phyloP scores from a whole-genome alignment of 1,140 invertebrate species.

The Sycobia sp. region DNA sequence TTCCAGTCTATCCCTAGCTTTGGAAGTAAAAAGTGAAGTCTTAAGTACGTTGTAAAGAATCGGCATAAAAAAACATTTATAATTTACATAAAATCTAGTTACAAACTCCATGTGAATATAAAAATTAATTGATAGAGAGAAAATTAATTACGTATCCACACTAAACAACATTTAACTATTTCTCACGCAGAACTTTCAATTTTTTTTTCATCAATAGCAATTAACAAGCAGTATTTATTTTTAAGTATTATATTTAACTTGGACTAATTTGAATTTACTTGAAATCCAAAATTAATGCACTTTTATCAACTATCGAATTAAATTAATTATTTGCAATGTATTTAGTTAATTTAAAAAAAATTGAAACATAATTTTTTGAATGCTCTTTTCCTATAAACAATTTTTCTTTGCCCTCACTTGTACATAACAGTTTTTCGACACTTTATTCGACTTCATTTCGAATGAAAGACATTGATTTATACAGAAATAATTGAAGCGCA shows the following conservation, averaged over 20 bases:
- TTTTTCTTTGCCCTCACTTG: not conserved
- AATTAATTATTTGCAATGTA: not conserved
- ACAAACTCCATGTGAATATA: not conserved
- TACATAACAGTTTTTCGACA: not conserved
- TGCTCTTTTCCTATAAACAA: not conserved
- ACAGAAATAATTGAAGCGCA: not conserved
- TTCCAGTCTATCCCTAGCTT: not conserved
- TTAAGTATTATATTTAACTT: not conserved
- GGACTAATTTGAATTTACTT: not conserved
- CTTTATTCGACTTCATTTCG: not conserved
- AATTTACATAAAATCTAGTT: conserved; percentile 7
- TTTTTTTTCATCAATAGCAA: not conserved
- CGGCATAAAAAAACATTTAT: not conserved
- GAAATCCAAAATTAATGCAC: not conserved
- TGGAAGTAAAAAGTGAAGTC: conserved; percentile 12
- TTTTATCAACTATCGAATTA: not conserved
- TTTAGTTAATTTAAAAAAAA: not conserved
- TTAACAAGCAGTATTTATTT: not conserved
- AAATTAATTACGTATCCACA: not conserved
- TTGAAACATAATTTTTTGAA: not conserved
- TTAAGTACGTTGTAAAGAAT: conserved; percentile 22
- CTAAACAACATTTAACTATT: conserved; percentile 7
- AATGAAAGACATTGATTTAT: conserved; percentile 1
- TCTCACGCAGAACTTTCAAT: not conserved
- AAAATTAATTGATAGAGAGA: not conserved